Evolutionary conservation across 1,140 invertebrate genomes (phyloP).

Genomic region (Drosophila pectinifera): DNA sequence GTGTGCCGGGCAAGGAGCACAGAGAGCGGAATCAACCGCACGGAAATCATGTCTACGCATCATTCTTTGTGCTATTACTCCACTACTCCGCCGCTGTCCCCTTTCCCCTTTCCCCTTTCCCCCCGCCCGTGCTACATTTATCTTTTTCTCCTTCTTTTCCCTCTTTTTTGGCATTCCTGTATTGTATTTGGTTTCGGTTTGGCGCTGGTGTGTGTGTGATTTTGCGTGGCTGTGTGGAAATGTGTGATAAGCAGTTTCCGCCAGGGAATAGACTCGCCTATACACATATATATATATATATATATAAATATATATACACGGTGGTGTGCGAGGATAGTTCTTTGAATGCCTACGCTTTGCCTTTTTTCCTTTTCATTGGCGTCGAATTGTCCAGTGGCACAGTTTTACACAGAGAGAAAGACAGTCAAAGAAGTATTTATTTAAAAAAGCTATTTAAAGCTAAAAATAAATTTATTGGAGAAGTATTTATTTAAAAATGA

Average conservation of each 20-base stretch:
- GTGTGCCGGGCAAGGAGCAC: slow-evolving; percentile 15
- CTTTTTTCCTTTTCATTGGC: slow-evolving; percentile 72
- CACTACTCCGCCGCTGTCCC: slow-evolving; percentile 18
- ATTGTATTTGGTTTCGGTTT: slow-evolving; percentile 67
- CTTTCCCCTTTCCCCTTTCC: background rate
- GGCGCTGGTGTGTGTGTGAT: slow-evolving; percentile 50
- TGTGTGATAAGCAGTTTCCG: slow-evolving; percentile 84
- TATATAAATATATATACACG: background rate
- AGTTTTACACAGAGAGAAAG: background rate
- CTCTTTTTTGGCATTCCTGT: slow-evolving; percentile 60
- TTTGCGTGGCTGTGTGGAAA: slow-evolving; percentile 76
- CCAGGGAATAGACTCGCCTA: slow-evolving; percentile 65
- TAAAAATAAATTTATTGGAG: too few relatives aligned
- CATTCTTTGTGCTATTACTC: slow-evolving; percentile 81
- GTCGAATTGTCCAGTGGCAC: slow-evolving; percentile 47
- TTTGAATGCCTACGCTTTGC: slow-evolving; percentile 39
- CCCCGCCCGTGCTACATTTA: slow-evolving; percentile 10
- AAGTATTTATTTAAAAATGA: too few relatives aligned
- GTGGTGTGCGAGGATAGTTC: slow-evolving; percentile 26
- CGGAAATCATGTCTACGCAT: slow-evolving; percentile 84
- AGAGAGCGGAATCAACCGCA: slow-evolving; percentile 72
- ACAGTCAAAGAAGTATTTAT: too few relatives aligned
- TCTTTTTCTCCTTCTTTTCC: slow-evolving; percentile 14
- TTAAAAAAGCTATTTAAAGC: too few relatives aligned
- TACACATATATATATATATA: background rate